A percentile compares a stretch with the other conserved stretches of the same genome.
These are phyloP conservation scores for Ptychoptera albimana DNA, from an alignment of 2,888 invertebrate species.

Conservation along the genomic window DNA sequence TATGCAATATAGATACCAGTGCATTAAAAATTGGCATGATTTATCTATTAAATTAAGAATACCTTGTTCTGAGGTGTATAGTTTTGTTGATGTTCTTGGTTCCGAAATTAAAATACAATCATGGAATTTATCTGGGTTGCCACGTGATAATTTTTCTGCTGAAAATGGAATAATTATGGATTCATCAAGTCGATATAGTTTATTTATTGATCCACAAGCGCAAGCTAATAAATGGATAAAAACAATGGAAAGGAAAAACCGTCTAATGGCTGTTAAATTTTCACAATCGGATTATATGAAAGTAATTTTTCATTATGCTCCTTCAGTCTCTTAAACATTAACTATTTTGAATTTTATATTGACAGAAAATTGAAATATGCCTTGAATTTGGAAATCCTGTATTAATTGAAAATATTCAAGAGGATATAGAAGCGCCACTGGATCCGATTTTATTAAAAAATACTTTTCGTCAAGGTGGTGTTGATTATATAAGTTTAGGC, in stretches of 20 bases:
- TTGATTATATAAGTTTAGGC: conserved; percentile 63
- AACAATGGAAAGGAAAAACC: conserved; percentile 52
- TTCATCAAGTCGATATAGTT: conserved; percentile 72
- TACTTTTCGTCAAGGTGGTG: conserved; percentile 63
- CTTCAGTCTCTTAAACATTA: background rate
- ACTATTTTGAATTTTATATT: conserved; percentile 1
- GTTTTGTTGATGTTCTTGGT: conserved; percentile 59
- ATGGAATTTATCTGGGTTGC: conserved; percentile 77
- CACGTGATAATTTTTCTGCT: conserved; percentile 68
- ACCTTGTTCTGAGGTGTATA: conserved; percentile 59
- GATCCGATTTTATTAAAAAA: conserved; percentile 67
- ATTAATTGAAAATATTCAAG: conserved; percentile 71
- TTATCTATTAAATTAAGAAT: conserved; percentile 50
- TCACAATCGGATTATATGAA: conserved; percentile 29
- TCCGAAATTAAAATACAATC: conserved; percentile 55
- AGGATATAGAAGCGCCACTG: conserved; percentile 71
- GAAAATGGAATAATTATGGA: conserved; percentile 77
- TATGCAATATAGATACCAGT: conserved; percentile 41
- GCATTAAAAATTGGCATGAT: conserved; percentile 55
- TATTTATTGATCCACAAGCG: conserved; percentile 84
- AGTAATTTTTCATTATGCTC: conserved; percentile 11
- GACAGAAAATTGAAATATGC: conserved; percentile 51
- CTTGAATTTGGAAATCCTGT: conserved; percentile 58
- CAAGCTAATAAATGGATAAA: conserved; percentile 88
- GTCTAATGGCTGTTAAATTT: conserved; percentile 24